Percentiles rank a stretch among this genome's conserved stretches.
Evolutionary conservation across 2,888 invertebrate species (phyloP).

Genomic region (Sphaerophoria taeniata): DNA sequence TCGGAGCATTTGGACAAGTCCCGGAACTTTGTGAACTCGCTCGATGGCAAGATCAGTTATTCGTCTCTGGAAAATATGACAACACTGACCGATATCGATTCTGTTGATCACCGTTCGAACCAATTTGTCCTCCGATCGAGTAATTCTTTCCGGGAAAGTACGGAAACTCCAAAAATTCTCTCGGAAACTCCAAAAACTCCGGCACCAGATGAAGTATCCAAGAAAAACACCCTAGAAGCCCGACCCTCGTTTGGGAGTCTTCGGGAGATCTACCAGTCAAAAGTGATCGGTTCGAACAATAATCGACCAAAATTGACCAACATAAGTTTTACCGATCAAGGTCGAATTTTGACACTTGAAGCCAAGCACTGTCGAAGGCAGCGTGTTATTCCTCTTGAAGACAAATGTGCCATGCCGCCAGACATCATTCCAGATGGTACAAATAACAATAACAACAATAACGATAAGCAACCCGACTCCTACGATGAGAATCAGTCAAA

Average conservation of each 20-base stretch:
- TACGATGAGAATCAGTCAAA: conserved; percentile 84
- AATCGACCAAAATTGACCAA: conserved; percentile 80
- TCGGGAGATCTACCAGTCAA: conserved; percentile 89
- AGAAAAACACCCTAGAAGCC: conserved; percentile 57
- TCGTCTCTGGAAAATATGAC: conserved; percentile 77
- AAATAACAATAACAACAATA: not conserved
- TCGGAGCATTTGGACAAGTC: conserved; percentile 84
- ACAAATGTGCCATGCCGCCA: conserved; percentile 84
- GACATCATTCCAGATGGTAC: conserved; percentile 84
- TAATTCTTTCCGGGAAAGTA: conserved; percentile 87
- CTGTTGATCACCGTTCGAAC: conserved; percentile 76
- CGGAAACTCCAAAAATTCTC: conserved; percentile 69
- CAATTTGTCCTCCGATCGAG: conserved; percentile 87
- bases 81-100: conserved; percentile 78
- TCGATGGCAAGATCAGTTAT: conserved; percentile 74
- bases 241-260: conserved; percentile 86
- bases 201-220: conserved; percentile 38
- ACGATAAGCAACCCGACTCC: conserved; percentile 68
- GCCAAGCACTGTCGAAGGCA: conserved; percentile 89
- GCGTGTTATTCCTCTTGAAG: conserved; percentile 80
- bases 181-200: conserved; percentile 9
- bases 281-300: conserved; percentile 83
- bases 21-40: conserved; percentile 80
- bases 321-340: conserved; percentile 83
- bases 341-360: conserved; percentile 88